Evolutionary conservation across 2,113 vertebrate species (phyloP).

Genomic region (Nibea coibor): DNA sequence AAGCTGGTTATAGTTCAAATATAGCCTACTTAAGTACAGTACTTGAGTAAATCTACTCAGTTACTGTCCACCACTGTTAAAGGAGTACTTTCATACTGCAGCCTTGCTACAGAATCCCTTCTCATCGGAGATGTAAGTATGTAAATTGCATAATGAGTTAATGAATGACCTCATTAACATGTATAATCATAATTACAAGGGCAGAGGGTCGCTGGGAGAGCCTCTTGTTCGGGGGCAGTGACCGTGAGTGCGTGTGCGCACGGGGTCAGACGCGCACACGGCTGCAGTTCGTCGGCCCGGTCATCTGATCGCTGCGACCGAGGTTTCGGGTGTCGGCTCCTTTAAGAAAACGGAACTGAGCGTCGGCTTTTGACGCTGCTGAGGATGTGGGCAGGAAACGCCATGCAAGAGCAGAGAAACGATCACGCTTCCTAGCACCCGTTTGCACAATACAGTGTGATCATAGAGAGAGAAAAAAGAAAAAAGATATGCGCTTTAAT

Average conservation of each 20-base stretch:
- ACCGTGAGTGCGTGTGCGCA: background rate
- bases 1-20: no score
- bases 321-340: slow-evolving; percentile 65
- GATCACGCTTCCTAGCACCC: slow-evolving; percentile 74
- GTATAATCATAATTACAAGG: background rate
- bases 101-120: no score
- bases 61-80: no score
- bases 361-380: slow-evolving; percentile 68
- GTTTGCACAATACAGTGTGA: slow-evolving; percentile 66
- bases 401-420: slow-evolving; percentile 68
- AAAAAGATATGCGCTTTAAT: slow-evolving; percentile 60
- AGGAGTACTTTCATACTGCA: background rate
- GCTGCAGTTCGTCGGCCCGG: background rate
- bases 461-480: background rate
- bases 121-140: background rate
- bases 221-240: background rate
- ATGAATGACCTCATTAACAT: slow-evolving; percentile 31
- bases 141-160: slow-evolving; percentile 5
- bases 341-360: slow-evolving; percentile 82
- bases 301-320: slow-evolving; percentile 13
- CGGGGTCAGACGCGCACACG: slow-evolving; percentile 13
- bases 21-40: no score
- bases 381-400: slow-evolving; percentile 84
- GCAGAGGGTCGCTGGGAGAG: background rate
- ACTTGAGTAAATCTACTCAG: no score